phyloP scores from a whole-genome alignment of 1,140 invertebrate genomes.

The Ostrea denselamellosa region DNA sequence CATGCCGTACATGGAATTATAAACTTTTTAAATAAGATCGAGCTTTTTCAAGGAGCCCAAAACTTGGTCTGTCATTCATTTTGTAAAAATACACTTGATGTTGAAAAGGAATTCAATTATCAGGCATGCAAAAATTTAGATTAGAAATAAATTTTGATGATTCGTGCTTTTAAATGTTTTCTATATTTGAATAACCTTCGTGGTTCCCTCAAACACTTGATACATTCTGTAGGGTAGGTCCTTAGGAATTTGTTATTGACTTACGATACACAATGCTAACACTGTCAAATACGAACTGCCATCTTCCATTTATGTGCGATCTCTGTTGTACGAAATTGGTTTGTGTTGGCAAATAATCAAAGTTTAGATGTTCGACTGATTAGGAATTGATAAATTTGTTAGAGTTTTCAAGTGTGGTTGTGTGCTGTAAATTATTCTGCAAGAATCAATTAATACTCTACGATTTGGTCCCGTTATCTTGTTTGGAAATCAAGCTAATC shows the following conservation, averaged over 20 bases:
- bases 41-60: background rate
- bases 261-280: slow-evolving; percentile 4
- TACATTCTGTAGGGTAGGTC: background rate
- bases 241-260: background rate
- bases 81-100: background rate
- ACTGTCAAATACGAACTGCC: background rate
- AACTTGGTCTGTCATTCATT: background rate
- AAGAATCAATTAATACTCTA: background rate
- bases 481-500: background rate
- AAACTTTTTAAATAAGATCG: background rate
- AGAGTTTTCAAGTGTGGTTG: background rate
- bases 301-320: slow-evolving; percentile 1
- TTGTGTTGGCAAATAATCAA: slow-evolving; percentile 20
- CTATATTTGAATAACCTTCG: background rate
- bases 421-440: slow-evolving; percentile 8
- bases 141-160: background rate
- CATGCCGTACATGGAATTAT: background rate
- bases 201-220: background rate
- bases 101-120: slow-evolving; percentile 6
- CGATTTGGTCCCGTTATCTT: background rate
- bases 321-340: slow-evolving; percentile 26
- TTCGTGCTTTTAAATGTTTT: background rate
- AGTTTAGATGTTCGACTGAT: background rate
- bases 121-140: background rate
- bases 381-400: background rate